phyloP scores from a whole-genome alignment of 2,797 vertebrate genomes.

The Melanotaenia pygmaea region DNA sequence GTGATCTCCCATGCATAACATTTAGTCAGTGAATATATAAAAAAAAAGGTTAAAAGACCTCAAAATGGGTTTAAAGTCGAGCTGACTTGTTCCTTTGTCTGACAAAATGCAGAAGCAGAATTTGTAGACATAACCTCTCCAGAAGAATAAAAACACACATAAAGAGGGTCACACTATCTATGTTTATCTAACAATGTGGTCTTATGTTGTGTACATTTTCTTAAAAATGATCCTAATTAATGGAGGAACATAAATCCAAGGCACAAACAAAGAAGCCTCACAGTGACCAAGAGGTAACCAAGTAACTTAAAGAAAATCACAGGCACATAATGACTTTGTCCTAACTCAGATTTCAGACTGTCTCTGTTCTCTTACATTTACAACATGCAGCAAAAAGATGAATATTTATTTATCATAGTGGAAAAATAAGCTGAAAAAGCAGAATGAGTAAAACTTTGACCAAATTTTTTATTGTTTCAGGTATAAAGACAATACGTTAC shows the following conservation, averaged over 20 bases:
- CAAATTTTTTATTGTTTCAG: constrained; percentile 53
- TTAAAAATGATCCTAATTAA: constrained; percentile 21
- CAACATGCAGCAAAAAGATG: not conserved
- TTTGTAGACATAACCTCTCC: not conserved
- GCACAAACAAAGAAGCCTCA: constrained; percentile 44
- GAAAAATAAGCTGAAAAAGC: constrained; percentile 36
- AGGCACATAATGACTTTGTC: not conserved
- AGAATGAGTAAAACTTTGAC: constrained; percentile 43
- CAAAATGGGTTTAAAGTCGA: not conserved
- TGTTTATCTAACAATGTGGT: too few species aligned
- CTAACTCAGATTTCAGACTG: not conserved
- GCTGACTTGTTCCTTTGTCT: not conserved
- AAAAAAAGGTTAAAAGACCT: constrained; percentile 12
- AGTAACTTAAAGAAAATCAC: constrained; percentile 7
- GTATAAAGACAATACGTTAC: constrained; percentile 29
- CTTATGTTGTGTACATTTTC: too few species aligned
- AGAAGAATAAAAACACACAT: constrained; percentile 3
- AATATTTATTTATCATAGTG: not conserved
- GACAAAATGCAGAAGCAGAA: not conserved
- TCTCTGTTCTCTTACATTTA: not conserved
- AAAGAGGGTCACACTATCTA: constrained; percentile 2
- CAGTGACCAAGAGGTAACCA: not conserved
- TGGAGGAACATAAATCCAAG: constrained; percentile 58
- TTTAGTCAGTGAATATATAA: constrained; percentile 14
- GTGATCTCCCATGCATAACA: constrained; percentile 16